Base-by-base conservation (phyloP, 2,797 vertebrate species). In the Hypotaenidia okinawae region DNA sequence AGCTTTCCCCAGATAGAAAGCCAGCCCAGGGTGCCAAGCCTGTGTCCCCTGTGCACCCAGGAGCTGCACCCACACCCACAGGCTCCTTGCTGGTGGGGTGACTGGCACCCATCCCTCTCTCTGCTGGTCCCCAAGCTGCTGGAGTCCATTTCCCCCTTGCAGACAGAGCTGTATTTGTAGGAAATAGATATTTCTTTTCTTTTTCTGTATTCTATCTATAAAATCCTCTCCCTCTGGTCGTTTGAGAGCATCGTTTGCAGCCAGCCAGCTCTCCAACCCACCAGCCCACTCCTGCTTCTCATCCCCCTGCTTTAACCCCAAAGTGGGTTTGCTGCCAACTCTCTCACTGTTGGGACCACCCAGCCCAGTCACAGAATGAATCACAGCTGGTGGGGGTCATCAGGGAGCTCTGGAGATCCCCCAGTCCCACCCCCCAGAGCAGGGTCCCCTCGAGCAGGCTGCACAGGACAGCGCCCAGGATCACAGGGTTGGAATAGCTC, bases 231-330 rank as follows among this genome's bases (percentile, higher is more conserved):
- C 33, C n/a, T 22, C 52, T 54, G 43, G 52, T 47, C 47, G 21
- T 59, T 24, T 13, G 5, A 32, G 21, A 59, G 24, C 59, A 45
- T 33, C 39, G 5, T 39, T 39, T 30, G 15, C 43, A 30, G 32
- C 32, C 59, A 49, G 7, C 54, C 45, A 45, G 25, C 4, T 1
- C 61, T n/a, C 35, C 13, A n/a, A 19, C 27, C 0, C 24, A 76
- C 43, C 61, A 74, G 13, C 68, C n/a, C 10, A 0, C 37, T 59
- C 59, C 59, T 2, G 0, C 5, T 30, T 64, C 1, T 1, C 22
- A 7, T 30, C 73, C 22, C 16, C 7, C 13, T 6, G 8, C n/a
- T 54, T 47, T 33, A 27, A 67, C 39, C 52, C 59, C 33, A 4
- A 14, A 30, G 30, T 1, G 30, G 19, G 8, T 58, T 70, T 70